Base-by-base conservation (phyloP, 2,797 vertebrate species). In the Thalassophryne amazonica region DNA sequence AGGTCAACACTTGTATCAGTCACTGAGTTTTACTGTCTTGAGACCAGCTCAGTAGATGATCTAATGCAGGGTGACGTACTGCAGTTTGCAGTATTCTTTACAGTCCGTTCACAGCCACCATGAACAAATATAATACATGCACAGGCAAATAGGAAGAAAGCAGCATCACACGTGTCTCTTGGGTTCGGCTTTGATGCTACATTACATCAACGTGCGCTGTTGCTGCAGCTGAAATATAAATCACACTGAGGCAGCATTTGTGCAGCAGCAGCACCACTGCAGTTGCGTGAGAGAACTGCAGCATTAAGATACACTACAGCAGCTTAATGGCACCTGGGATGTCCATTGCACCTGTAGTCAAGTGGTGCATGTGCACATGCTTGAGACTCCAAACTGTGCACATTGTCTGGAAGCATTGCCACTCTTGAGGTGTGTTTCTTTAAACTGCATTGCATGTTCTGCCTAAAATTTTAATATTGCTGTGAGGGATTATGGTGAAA, bases 211-310 rank as follows among this genome's bases (percentile, higher is more conserved):
- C 66, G 36, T 57, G 42, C 48, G 53, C 38, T 72, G 43, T 60
- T 55, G 75, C 80, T 86, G 83, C 75, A 57, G 83, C 16, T 78
- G 63, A 74, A 73, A 81, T 84, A 67, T 66, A 69, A 80, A 80
- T 76, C 69, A 83, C 52, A 60, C 34, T 7, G n/a, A 68, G 50
- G 21, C 28, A 21, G 56, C 57, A 81, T 83, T 76, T 65, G 49
- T 87, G 45, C 78, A 76, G 81, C 83, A 86, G 76, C 80, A 88
- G 82, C 86, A 81, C 84, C 83, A 54, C 85, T 80, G 85, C 81
- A 73, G 86, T 78, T 42, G 40, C 47, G 61, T 69, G 45, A 19
- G 66, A 76, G 81, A 79, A 86, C 80, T 86, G 78, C 85, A 81
- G 63, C n/a, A 28, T 50, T 43, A 38, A 67, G 47, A 58, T 11